Conservation (phyloP, 2,797 vertebrate genomes). For the Scarus forsteni region DNA sequence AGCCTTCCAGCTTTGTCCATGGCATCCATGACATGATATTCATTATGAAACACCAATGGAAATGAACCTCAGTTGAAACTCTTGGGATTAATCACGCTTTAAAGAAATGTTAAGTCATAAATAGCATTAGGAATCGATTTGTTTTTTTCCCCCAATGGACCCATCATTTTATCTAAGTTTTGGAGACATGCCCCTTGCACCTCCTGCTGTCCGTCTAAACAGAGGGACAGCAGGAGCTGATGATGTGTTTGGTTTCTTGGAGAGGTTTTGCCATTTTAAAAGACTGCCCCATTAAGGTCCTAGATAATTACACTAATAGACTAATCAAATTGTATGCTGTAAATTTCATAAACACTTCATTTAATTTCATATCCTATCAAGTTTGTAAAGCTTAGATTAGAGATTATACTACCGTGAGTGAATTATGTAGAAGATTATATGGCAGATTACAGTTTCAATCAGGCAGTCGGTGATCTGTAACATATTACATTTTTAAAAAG, state of each 20-base stretch:
- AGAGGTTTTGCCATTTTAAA: not conserved
- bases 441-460: conserved; percentile 77
- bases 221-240: too few species aligned
- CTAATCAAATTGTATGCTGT: conserved; percentile 58
- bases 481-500: conserved; percentile 70
- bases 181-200: too few species aligned
- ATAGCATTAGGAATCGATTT: too few species aligned
- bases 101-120: too few species aligned
- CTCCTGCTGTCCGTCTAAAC: too few species aligned
- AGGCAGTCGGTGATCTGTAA: conserved; percentile 77
- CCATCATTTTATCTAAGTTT: too few species aligned
- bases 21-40: too few species aligned
- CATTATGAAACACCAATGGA: too few species aligned
- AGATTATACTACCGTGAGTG: conserved; percentile 64
- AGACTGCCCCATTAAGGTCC: conserved; percentile 40
- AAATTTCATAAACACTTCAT: conserved; percentile 57
- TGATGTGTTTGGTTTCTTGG: not conserved
- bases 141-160: too few species aligned
- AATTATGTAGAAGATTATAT: conserved; percentile 73
- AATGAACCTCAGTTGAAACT: too few species aligned
- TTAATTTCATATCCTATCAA: conserved; percentile 60
- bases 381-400: conserved; percentile 61
- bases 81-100: too few species aligned
- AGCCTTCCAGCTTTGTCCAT: too few species aligned
- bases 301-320: conserved; percentile 53